phyloP scores from a whole-genome alignment of 2,888 invertebrate species.

The Caenorhabditis drosophilae region DNA sequence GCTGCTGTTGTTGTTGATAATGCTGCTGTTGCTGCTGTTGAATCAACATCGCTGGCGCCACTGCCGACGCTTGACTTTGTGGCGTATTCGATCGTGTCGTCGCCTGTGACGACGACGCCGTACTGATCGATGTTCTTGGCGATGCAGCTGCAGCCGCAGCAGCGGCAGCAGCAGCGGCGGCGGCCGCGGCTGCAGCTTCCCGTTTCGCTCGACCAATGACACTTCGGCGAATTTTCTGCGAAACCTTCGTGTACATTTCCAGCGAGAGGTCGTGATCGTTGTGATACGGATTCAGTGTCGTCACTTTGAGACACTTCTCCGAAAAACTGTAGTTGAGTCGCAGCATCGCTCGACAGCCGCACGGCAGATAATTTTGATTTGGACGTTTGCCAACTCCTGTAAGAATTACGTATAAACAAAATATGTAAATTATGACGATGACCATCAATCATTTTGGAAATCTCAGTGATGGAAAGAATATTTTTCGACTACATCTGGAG shows the following conservation, averaged over 20 bases:
- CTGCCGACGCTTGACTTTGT: background rate
- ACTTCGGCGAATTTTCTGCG: slow-evolving; percentile 15
- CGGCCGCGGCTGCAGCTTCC: background rate
- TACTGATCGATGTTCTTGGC: background rate
- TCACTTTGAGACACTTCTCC: slow-evolving; percentile 46
- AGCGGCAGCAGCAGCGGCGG: background rate
- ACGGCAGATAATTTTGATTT: slow-evolving; percentile 67
- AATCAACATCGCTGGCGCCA: no score
- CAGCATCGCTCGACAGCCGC: slow-evolving; percentile 65
- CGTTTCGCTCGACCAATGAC: no score
- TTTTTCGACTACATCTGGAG: no score
- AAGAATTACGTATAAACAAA: no score
- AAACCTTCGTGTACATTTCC: slow-evolving; percentile 21
- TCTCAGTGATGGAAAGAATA: no score
- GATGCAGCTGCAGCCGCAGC: background rate
- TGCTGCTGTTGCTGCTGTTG: no score
- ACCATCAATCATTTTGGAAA: no score
- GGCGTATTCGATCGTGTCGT: background rate
- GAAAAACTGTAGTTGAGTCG: slow-evolving; percentile 59
- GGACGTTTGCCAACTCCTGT: slow-evolving; percentile 64
- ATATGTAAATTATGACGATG: no score
- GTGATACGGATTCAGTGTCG: slow-evolving; percentile 39
- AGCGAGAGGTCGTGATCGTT: slow-evolving; percentile 29
- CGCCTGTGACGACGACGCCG: background rate
- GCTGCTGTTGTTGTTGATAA: no score